Percentiles rank a stretch among this genome's conserved stretches.
Conservation (phyloP, 1,140 invertebrate genomes). For the Zaprionus tsacasi region DNA sequence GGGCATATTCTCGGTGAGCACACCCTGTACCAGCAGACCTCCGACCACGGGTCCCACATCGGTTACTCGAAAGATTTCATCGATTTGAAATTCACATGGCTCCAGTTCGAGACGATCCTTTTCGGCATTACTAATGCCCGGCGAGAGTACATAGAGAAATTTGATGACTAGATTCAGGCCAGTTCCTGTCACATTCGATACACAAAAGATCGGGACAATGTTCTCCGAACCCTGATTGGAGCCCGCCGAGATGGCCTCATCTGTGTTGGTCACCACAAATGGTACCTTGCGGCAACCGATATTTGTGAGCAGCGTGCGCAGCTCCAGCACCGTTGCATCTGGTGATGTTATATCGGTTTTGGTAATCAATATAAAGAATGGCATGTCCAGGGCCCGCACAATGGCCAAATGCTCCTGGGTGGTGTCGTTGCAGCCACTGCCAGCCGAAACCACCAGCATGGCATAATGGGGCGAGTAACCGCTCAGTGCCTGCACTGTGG, state of each 20-base stretch:
- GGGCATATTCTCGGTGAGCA: conserved; percentile 90
- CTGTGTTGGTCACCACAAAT: conserved; percentile 88
- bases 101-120: conserved; percentile 90
- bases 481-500: conserved; percentile 96
- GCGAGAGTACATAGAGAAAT: conserved; percentile 91
- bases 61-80: conserved; percentile 94
- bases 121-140: conserved; percentile 88
- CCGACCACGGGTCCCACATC: conserved; percentile 94
- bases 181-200: conserved; percentile 97
- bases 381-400: conserved; percentile 93
- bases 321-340: conserved; percentile 86
- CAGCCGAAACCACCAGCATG: conserved; percentile 92
- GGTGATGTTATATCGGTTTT: conserved; percentile 93
- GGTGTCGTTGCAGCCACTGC: conserved; percentile 87
- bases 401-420: conserved; percentile 94
- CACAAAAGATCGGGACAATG: conserved; percentile 94
- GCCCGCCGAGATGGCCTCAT: conserved; percentile 90
- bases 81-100: conserved; percentile 94
- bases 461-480: conserved; percentile 98
- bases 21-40: conserved; percentile 93
- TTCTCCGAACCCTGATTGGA: conserved; percentile 87
- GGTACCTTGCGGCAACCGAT: conserved; percentile 89
- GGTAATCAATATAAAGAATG: conserved; percentile 95
- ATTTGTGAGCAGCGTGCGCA: conserved; percentile 87
- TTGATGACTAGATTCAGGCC: conserved; percentile 92